Evolutionary conservation across 2,113 vertebrate species (phyloP).

Genomic region (Muntiacus reevesi): DNA sequence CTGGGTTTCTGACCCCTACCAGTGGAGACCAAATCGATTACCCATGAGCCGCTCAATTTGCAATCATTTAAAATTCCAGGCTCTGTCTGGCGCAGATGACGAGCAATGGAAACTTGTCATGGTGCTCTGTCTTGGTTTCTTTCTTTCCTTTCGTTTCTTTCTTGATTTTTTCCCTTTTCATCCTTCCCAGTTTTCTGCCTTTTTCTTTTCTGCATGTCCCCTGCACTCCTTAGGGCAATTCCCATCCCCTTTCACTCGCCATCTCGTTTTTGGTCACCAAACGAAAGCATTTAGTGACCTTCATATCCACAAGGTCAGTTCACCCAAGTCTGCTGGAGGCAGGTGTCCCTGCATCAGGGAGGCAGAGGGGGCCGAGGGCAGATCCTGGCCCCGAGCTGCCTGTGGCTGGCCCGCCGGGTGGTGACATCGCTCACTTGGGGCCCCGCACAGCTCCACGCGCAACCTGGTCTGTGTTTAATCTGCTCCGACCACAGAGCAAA

Average conservation of each 20-base stretch:
- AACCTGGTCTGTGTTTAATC: constrained; percentile 87
- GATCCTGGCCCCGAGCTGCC: constrained; percentile 81
- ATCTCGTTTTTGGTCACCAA: constrained; percentile 28
- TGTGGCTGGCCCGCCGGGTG: constrained; percentile 83
- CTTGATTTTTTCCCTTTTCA: background rate
- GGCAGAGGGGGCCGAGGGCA: constrained; percentile 50
- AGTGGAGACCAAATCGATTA: constrained; percentile 59
- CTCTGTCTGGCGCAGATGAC: background rate
- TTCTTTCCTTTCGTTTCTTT: background rate
- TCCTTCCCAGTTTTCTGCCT: background rate
- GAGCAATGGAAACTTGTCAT: background rate
- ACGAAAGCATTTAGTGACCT: accelerated
- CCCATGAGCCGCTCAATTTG: constrained; percentile 42
- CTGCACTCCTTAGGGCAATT: background rate
- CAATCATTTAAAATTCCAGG: background rate
- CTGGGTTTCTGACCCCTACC: background rate
- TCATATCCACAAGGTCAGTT: constrained; percentile 11
- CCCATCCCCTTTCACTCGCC: background rate
- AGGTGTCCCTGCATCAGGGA: constrained; percentile 75
- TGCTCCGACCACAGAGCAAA: constrained; percentile 87
- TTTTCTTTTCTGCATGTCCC: background rate
- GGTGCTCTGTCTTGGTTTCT: background rate
- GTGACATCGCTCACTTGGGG: constrained; percentile 86
- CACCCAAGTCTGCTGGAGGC: background rate
- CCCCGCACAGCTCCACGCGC: constrained; percentile 81